Evolutionary conservation across 1,140 invertebrate species (phyloP).

Genomic region (Drosophila auraria): DNA sequence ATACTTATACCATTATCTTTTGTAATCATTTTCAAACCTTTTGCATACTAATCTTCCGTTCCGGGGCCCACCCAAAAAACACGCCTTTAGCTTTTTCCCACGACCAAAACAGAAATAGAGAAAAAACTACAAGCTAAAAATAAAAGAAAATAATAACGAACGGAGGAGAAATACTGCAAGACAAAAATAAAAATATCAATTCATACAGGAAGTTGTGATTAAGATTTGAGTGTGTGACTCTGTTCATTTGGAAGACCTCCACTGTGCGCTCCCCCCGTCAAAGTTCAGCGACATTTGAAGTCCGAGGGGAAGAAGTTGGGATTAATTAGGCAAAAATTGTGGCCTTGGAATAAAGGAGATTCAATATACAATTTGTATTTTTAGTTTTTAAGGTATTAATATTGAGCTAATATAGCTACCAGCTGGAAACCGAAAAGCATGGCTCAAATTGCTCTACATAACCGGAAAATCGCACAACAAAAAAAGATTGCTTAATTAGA

Average conservation of each 20-base stretch:
- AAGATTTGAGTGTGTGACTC: slow-evolving; percentile 50
- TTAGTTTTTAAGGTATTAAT: too few relatives aligned
- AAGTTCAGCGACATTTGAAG: slow-evolving; percentile 19
- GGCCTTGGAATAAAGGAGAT: too few relatives aligned
- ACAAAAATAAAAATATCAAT: slow-evolving; percentile 55
- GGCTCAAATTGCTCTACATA: slow-evolving; percentile 2
- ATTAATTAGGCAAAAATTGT: slow-evolving; percentile 14
- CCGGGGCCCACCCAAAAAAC: slow-evolving; percentile 40
- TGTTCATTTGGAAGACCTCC: slow-evolving; percentile 31
- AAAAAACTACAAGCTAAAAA: slow-evolving; percentile 26
- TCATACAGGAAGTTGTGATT: slow-evolving; percentile 74
- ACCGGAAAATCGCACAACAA: slow-evolving; percentile 16
- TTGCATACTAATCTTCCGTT: slow-evolving; percentile 21
- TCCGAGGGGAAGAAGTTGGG: neutral
- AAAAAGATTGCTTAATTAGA: slow-evolving; percentile 24
- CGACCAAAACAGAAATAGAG: slow-evolving; percentile 47
- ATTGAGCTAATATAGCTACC: too few relatives aligned
- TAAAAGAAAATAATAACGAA: slow-evolving; percentile 39
- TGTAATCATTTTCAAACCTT: neutral
- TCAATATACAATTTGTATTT: neutral
- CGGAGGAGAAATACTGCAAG: slow-evolving; percentile 37
- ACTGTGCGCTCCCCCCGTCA: slow-evolving; percentile 9
- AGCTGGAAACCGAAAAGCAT: neutral
- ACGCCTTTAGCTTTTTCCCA: slow-evolving; percentile 69
- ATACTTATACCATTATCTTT: neutral